These are phyloP conservation scores for Galerucella pusilla DNA, from an alignment of 2,888 invertebrate species.

Conservation along the genomic window DNA sequence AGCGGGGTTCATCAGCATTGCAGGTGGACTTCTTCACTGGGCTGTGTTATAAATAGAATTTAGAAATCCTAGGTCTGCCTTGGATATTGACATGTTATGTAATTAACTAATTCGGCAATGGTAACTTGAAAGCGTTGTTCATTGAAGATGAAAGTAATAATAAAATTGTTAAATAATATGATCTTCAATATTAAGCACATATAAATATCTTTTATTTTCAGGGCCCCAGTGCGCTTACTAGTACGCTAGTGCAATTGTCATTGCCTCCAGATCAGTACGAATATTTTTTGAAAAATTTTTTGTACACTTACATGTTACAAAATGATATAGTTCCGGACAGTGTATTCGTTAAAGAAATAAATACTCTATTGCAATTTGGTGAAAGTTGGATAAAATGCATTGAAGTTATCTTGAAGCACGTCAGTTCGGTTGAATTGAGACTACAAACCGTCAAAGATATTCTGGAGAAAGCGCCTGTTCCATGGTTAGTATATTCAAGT, in stretches of 20 bases:
- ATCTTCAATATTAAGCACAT: no score
- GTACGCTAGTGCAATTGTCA: conserved; percentile 50
- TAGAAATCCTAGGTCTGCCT: no score
- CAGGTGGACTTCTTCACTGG: no score
- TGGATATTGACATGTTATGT: no score
- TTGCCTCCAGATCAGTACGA: conserved; percentile 55
- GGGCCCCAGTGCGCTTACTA: conserved; percentile 53
- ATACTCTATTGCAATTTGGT: conserved; percentile 58
- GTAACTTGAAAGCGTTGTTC: no score
- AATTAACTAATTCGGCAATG: no score
- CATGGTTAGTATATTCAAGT: conserved; percentile 49
- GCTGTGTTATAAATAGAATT: no score
- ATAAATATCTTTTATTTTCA: conserved; percentile 37
- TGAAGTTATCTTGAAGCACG: conserved; percentile 52
- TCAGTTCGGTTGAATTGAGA: conserved; percentile 52
- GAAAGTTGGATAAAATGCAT: conserved; percentile 53
- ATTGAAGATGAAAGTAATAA: no score
- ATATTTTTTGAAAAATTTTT: conserved; percentile 60
- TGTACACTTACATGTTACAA: conserved; percentile 62
- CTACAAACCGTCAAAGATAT: conserved; percentile 52
- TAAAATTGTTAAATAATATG: no score
- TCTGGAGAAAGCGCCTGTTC: conserved; percentile 53
- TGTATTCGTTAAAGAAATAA: conserved; percentile 63
- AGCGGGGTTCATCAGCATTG: no score
- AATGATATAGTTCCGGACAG: conserved; percentile 63